phyloP scores from a whole-genome alignment of 2,888 invertebrate genomes.

The Drosophila mimica region DNA sequence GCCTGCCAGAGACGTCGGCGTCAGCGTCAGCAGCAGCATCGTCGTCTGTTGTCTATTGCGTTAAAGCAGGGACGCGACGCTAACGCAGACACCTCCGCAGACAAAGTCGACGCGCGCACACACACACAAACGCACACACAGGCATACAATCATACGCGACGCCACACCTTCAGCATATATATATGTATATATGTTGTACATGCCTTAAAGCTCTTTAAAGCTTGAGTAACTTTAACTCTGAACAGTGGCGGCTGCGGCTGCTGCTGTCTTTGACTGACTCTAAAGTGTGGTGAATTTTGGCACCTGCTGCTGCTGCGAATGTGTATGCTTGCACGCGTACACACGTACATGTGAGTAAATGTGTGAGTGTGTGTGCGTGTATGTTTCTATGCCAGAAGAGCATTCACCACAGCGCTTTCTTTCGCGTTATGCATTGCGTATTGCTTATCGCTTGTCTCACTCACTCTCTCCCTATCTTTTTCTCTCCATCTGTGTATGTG shows the following conservation, averaged over 20 bases:
- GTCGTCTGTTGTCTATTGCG: constrained; percentile 65
- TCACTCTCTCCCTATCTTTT: neutral
- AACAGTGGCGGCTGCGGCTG: neutral
- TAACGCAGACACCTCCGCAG: constrained; percentile 65
- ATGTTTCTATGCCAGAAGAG: constrained; percentile 3
- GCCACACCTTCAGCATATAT: constrained; percentile 24
- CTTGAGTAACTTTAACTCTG: constrained; percentile 45
- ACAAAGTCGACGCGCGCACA: constrained; percentile 39
- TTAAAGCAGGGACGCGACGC: constrained; percentile 59
- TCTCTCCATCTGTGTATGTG: neutral
- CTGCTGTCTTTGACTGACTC: constrained; percentile 1
- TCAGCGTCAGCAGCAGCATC: constrained; percentile 31
- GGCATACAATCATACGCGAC: constrained; percentile 15
- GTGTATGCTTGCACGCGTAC: neutral
- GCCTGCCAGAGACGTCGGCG: constrained; percentile 5
- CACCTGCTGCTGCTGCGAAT: constrained; percentile 48
- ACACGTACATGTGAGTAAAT: neutral
- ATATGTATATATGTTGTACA: constrained; percentile 1
- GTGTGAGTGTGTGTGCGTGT: neutral
- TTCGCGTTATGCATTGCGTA: constrained; percentile 9
- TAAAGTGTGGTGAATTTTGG: constrained; percentile 61
- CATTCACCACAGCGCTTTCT: constrained; percentile 30
- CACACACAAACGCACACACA: constrained; percentile 12
- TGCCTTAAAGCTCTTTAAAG: constrained; percentile 51
- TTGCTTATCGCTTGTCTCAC: neutral